Percentiles rank a stretch among this genome's conserved stretches.
Evolutionary conservation across 1,140 invertebrate species (phyloP).

Genomic region (Odontomachus brunneus): DNA sequence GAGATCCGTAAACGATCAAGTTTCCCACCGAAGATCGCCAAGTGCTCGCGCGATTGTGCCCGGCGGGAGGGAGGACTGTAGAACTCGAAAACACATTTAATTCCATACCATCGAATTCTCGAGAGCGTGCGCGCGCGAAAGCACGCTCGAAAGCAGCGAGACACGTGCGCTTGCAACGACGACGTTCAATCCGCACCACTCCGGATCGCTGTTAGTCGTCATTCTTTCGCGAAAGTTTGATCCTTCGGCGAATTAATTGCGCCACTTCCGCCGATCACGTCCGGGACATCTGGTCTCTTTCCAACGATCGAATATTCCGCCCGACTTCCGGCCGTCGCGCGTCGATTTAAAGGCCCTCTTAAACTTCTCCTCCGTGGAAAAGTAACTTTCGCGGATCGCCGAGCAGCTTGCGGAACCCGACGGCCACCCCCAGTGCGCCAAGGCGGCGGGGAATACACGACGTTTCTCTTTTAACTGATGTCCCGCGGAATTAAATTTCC

Average conservation of each 20-base stretch:
- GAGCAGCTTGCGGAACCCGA: neutral
- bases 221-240: conserved; percentile 36
- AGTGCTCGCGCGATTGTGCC: no score
- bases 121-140: no score
- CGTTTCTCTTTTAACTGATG: conserved; percentile 22
- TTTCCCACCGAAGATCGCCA: no score
- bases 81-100: no score
- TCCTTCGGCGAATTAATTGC: conserved; percentile 45
- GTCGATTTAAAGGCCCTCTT: conserved; percentile 25
- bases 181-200: no score
- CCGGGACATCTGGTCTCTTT: neutral
- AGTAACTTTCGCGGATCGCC: conserved; percentile 27
- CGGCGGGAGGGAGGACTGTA: no score
- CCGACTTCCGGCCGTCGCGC: neutral
- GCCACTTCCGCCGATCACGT: conserved; percentile 3
- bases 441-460: neutral
- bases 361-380: neutral
- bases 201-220: neutral
- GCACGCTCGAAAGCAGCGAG: no score
- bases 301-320: conserved; percentile 15
- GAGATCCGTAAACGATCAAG: no score
- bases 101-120: no score
- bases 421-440: neutral
- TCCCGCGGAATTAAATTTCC: conserved; percentile 44
- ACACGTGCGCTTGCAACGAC: no score